Evolutionary conservation across 2,797 vertebrate genomes (phyloP).

Genomic region (Agapornis canus): DNA sequence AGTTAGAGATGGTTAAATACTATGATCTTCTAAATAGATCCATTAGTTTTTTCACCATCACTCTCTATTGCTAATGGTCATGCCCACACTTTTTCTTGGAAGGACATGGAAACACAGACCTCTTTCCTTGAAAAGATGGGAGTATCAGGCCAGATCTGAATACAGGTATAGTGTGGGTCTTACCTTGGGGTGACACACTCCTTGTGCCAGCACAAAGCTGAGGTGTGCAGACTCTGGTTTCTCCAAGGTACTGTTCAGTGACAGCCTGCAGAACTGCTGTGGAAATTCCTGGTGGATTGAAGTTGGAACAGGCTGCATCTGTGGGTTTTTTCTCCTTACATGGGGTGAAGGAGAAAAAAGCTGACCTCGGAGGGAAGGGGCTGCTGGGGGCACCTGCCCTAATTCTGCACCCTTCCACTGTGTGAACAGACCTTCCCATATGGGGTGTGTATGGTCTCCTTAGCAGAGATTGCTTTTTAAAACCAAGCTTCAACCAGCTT

Average conservation of each 20-base stretch:
- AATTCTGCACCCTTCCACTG: accelerated
- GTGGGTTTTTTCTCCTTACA: accelerated
- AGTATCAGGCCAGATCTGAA: accelerated
- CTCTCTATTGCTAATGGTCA: neutral
- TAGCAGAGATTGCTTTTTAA: neutral
- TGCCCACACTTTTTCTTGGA: accelerated
- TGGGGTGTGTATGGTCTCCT: accelerated
- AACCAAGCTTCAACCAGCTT: neutral
- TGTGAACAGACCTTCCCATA: neutral
- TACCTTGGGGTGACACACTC: accelerated
- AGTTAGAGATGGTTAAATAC: neutral
- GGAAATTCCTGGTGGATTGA: accelerated
- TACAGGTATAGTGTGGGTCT: accelerated
- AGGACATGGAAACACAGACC: neutral
- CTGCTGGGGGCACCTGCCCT: neutral
- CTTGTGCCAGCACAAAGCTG: neutral
- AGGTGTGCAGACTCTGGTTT: accelerated
- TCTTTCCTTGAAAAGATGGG: neutral
- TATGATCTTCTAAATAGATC: neutral
- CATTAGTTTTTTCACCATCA: neutral
- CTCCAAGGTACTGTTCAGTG: neutral
- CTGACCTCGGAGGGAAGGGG: accelerated
- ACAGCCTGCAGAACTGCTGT: accelerated
- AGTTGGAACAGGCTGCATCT: neutral
- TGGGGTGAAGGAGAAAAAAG: accelerated